phyloP scores from a whole-genome alignment of 2,113 vertebrate species.

The Podarcis muralis region DNA sequence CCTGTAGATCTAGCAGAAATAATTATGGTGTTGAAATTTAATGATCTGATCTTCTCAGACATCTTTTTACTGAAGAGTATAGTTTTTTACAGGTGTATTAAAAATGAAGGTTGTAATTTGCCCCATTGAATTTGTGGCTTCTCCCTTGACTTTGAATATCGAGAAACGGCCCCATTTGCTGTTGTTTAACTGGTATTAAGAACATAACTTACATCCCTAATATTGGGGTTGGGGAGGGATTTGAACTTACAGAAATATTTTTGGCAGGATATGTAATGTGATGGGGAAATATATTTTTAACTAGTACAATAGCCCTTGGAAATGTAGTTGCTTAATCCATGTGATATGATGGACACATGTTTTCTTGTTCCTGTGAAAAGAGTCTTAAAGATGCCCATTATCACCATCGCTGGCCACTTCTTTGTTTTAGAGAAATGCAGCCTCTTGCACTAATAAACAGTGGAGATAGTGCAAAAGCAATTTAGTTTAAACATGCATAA shows the following conservation, averaged over 20 bases:
- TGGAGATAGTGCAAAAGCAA: background rate
- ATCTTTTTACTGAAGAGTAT: background rate
- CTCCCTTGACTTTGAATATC: background rate
- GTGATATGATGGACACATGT: background rate
- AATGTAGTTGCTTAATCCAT: background rate
- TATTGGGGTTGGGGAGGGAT: too few relatives aligned
- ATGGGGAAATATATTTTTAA: background rate
- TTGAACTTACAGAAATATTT: background rate
- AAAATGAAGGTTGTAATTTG: background rate
- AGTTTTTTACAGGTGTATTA: background rate
- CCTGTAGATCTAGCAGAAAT: conserved; percentile 11
- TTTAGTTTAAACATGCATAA: conserved; percentile 1
- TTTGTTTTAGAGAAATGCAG: background rate
- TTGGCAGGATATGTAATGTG: background rate
- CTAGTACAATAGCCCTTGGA: background rate
- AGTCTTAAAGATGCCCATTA: background rate
- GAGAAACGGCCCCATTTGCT: background rate
- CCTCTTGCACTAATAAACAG: background rate
- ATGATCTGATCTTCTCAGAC: background rate
- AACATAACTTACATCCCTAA: background rate
- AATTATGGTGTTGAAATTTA: conserved; percentile 13
- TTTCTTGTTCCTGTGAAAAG: background rate
- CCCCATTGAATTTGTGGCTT: background rate
- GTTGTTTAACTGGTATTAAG: background rate
- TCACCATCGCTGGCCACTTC: background rate